phyloP scores from a whole-genome alignment of 2,888 invertebrate species.

The Nasonovia ribisnigri region DNA sequence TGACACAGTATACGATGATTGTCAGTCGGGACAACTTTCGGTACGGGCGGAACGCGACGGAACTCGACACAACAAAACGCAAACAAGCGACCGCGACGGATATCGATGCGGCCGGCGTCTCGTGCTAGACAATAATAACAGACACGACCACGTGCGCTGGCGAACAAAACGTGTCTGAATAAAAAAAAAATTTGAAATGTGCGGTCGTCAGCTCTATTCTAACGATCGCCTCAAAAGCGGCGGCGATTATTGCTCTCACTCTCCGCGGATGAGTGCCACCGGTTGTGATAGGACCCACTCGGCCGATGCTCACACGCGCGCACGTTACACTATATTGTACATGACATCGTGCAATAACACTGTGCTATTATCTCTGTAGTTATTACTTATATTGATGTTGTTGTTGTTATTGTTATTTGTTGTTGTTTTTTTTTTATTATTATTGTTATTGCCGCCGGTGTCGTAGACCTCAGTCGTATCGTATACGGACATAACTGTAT shows the following conservation, averaged over 20 bases:
- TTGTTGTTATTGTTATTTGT: background rate
- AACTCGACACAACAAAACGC: conserved; percentile 22
- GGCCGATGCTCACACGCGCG: background rate
- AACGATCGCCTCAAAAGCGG: background rate
- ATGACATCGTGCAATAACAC: background rate
- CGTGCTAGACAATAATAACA: background rate
- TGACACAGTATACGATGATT: background rate
- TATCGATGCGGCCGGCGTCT: background rate
- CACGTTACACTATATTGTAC: background rate
- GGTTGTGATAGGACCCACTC: conserved; percentile 39
- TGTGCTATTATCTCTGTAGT: background rate
- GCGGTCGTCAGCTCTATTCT: background rate
- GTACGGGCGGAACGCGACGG: background rate
- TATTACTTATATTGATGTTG: background rate
- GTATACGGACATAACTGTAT: background rate
- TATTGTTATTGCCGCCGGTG: conserved; percentile 4
- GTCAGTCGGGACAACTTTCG: background rate
- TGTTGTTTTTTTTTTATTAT: background rate
- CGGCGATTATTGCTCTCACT: conserved; percentile 51
- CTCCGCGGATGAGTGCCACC: conserved; percentile 13
- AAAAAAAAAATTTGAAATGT: background rate
- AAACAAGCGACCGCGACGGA: background rate
- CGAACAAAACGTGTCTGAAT: conserved; percentile 58
- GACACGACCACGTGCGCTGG: conserved; percentile 60
- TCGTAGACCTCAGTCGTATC: background rate